Base-by-base conservation (phyloP, 2,797 vertebrate species). In the Syngnathus rostellatus region DNA sequence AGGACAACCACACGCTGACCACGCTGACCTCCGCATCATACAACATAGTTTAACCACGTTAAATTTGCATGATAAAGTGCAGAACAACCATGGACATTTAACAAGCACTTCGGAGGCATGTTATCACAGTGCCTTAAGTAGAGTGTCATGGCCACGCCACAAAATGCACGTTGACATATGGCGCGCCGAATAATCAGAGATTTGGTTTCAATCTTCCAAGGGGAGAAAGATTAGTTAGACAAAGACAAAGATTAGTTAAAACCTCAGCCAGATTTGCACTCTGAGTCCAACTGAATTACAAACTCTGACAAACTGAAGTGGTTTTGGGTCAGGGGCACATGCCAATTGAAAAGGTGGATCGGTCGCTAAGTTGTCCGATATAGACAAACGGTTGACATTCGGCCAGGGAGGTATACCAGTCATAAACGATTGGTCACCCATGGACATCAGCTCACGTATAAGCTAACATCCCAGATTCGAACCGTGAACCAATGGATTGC, bases 211-310 rank as follows among this genome's bases (percentile, higher is more conserved):
- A 46, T 43, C 41, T 62, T 62, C 40, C 6, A 46, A 41, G 59
- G 21, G 39, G 59, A 5, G 11, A 31, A 31, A 31, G 31, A 31
- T 31, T 31, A 23, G n/a, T 37, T 8, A 55, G 53, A 12, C 53
- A 5, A 31, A 31, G 55, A 62, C 25, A 41, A 43, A 61, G 59
- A 61, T 61, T 61, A 61, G 59, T 40, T 25, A 25, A 62, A 62
- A 62, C 11, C 40, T 62, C 60, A 62, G 38, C n/a, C 53, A 6
- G 8, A 25, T 54, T 11, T 53, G n/a, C n/a, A 21, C 9, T 21
- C 43, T 25, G 2, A 45, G 48, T n/a, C 19, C 48, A n/a, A n/a
- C 9, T n/a, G 7, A 50, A 5, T 2, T n/a, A 14, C 45, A 48
- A 48, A 16, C 4, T 6, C 5, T 16, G 6, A 19, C 14, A 48